Percentiles rank a stretch among this genome's conserved stretches.
These are phyloP conservation scores for Lottia scabra DNA, from an alignment of 2,888 invertebrate genomes.

Conservation along the genomic window DNA sequence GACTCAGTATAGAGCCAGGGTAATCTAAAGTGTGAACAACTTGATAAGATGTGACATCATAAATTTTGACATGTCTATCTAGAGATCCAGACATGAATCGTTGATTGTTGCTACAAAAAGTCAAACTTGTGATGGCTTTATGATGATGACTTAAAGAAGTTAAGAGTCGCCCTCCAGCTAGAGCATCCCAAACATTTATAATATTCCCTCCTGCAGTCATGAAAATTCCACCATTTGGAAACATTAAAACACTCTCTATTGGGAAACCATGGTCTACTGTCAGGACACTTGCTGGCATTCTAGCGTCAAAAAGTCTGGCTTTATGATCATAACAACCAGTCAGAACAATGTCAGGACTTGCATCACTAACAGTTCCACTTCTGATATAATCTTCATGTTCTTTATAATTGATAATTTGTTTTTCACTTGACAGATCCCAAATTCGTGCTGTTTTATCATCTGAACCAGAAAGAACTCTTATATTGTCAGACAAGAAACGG, in stretches of 20 bases:
- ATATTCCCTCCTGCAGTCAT: slow-evolving; percentile 90
- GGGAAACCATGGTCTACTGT: slow-evolving; percentile 89
- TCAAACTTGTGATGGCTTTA: slow-evolving; percentile 91
- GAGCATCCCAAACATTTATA: slow-evolving; percentile 92
- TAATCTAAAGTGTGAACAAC: slow-evolving; percentile 90
- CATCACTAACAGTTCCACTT: slow-evolving; percentile 82
- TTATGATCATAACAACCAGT: slow-evolving; percentile 84
- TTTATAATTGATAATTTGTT: slow-evolving; percentile 73
- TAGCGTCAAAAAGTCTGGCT: slow-evolving; percentile 88
- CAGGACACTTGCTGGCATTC: slow-evolving; percentile 78
- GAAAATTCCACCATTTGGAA: slow-evolving; percentile 91
- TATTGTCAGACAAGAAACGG: slow-evolving; percentile 83
- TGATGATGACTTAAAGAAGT: slow-evolving; percentile 91
- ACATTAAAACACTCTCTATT: slow-evolving; percentile 87
- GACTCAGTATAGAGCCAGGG: slow-evolving; percentile 89
- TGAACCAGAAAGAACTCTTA: slow-evolving; percentile 86
- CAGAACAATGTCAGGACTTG: slow-evolving; percentile 68
- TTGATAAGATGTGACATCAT: slow-evolving; percentile 87
- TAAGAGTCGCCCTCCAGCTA: slow-evolving; percentile 83
- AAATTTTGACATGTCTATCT: slow-evolving; percentile 92
- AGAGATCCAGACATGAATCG: slow-evolving; percentile 89
- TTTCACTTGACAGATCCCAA: slow-evolving; percentile 93
- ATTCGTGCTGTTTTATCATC: slow-evolving; percentile 88
- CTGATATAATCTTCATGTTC: slow-evolving; percentile 82
- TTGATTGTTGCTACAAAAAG: slow-evolving; percentile 84